Evolutionary conservation across 1,140 invertebrate genomes (phyloP).

Genomic region (Campoletis sonorensis): DNA sequence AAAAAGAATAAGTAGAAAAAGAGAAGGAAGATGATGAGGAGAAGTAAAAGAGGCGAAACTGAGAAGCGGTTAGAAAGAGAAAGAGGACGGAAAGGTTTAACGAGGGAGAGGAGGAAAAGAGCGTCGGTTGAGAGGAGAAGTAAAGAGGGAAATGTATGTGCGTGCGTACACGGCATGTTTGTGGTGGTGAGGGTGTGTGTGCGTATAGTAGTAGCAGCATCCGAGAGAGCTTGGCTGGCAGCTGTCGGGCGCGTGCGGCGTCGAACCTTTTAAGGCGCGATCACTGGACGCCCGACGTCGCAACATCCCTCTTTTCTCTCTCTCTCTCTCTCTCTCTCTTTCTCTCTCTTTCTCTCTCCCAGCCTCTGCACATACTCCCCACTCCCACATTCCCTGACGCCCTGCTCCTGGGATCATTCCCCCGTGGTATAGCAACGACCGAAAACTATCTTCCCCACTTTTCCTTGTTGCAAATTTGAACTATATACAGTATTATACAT

Average conservation of each 20-base stretch:
- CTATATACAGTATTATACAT: neutral
- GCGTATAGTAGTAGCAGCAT: neutral
- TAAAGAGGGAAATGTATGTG: neutral
- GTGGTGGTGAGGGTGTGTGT: too few relatives aligned
- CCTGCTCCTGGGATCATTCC: conserved; percentile 48
- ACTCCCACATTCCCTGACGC: conserved; percentile 13
- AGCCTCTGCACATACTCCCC: neutral
- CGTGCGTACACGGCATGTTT: neutral
- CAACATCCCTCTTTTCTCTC: conserved; percentile 54
- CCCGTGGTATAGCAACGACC: conserved; percentile 8
- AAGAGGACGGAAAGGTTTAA: neutral
- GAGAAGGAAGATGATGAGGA: neutral
- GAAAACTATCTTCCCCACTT: neutral
- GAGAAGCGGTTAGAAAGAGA: conserved; percentile 3
- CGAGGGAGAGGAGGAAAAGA: conserved; percentile 13
- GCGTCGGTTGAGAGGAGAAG: neutral
- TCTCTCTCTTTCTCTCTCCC: conserved; percentile 48
- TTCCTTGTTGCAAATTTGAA: neutral
- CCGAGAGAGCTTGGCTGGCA: conserved; percentile 63
- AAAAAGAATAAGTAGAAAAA: neutral
- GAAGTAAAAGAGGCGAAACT: conserved; percentile 19
- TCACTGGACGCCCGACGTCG: conserved; percentile 75
- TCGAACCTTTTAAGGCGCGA: conserved; percentile 77
- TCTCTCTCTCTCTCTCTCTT: conserved; percentile 45
- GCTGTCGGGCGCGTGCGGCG: conserved; percentile 76